phyloP scores from a whole-genome alignment of 2,797 vertebrate genomes.

The Sebastes hubbsi region DNA sequence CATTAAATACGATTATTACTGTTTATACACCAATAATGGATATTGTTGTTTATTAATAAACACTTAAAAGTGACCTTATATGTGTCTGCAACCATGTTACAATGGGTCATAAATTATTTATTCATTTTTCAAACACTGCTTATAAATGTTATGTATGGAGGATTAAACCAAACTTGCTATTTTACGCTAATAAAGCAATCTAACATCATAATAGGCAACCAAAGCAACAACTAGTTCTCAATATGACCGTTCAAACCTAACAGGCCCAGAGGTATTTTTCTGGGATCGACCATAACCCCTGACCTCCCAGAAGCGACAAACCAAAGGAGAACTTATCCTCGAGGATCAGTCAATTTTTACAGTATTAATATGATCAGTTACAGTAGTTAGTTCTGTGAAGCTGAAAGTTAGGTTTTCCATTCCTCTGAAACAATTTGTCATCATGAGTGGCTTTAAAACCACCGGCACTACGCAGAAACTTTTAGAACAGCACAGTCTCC shows the following conservation, averaged over 20 bases:
- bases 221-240: background rate
- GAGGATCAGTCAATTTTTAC: background rate
- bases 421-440: slow-evolving; percentile 18
- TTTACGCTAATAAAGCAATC: background rate
- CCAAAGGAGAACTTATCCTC: background rate
- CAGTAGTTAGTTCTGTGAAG: background rate
- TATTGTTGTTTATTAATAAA: background rate
- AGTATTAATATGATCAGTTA: background rate
- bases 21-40: background rate
- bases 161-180: background rate
- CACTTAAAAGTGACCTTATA: background rate
- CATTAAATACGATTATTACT: background rate
- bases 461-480: slow-evolving; percentile 9
- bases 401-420: background rate
- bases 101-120: background rate
- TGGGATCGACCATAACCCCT: background rate
- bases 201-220: background rate
- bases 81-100: background rate
- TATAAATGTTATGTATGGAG: background rate
- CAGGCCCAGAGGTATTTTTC: background rate
- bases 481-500: background rate
- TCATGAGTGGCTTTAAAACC: slow-evolving; percentile 31
- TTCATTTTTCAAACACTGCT: background rate
- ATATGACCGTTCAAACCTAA: background rate
- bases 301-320: background rate